Conservation (phyloP, 2,797 vertebrate species). For the Hypotaenidia philippensis region DNA sequence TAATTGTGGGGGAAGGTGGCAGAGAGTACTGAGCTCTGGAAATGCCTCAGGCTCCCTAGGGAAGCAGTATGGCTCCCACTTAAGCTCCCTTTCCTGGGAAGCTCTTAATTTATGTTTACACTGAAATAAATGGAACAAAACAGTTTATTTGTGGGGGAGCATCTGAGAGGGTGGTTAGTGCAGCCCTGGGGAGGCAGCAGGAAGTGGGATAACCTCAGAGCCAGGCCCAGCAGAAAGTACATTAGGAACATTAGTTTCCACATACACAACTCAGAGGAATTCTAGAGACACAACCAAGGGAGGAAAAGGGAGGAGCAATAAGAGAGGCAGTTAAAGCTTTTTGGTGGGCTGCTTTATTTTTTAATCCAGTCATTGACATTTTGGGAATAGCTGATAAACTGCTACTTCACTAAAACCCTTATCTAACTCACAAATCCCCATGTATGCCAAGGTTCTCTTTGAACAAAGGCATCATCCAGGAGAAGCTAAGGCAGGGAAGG, state of each 20-base stretch:
- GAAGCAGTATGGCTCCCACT: constrained; percentile 64
- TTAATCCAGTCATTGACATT: not conserved
- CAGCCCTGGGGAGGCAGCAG: constrained; percentile 75
- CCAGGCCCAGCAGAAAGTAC: constrained; percentile 55
- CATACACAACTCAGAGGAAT: not conserved
- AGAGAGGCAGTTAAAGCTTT: not conserved
- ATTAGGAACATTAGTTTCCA: constrained; percentile 41
- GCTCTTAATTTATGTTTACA: constrained; percentile 77
- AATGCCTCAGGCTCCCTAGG: constrained; percentile 64
- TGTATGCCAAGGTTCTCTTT: not conserved
- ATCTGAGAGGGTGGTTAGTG: constrained; percentile 59
- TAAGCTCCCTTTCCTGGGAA: constrained; percentile 74
- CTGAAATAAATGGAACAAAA: constrained; percentile 74
- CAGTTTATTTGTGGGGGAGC: constrained; percentile 70
- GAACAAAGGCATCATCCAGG: not conserved
- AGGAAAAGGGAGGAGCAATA: not conserved
- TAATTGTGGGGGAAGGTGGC: constrained; percentile 58
- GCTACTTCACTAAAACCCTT: not conserved
- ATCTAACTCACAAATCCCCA: not conserved
- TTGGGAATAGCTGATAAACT: not conserved
- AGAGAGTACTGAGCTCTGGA: constrained; percentile 37
- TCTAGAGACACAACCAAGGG: not conserved
- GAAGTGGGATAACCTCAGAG: constrained; percentile 80
- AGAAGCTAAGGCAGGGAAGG: not conserved
- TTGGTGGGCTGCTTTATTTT: not conserved